These are phyloP conservation scores for Tachysurus fulvidraco DNA, from an alignment of 2,113 vertebrate species.

Conservation along the genomic window DNA sequence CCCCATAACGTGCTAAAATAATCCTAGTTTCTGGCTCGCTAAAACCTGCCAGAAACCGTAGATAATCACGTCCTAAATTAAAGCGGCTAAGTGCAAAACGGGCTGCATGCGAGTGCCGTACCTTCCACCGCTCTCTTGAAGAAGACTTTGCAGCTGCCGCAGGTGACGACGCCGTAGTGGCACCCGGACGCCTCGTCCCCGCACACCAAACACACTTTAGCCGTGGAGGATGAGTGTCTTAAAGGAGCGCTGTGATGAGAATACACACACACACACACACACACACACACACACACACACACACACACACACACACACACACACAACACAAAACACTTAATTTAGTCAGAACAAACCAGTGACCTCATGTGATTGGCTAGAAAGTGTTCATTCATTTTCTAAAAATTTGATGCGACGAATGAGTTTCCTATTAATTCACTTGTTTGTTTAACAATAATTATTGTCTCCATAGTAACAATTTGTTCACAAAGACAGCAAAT, in stretches of 20 bases:
- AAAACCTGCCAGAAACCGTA: neutral
- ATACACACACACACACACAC: conserved; percentile 44
- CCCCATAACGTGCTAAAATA: neutral
- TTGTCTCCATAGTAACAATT: neutral
- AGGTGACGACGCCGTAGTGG: conserved; percentile 97
- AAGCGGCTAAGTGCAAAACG: neutral
- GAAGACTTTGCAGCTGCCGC: conserved; percentile 99
- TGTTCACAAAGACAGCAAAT: too few relatives aligned
- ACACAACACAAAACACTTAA: neutral
- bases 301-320: conserved; percentile 45
- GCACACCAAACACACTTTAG: conserved; percentile 98
- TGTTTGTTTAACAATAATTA: neutral
- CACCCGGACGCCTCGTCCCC: conserved; percentile 97
- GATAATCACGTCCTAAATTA: neutral
- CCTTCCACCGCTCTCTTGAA: conserved; percentile 99
- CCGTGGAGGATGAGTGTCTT: conserved; percentile 92
- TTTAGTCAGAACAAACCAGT: neutral
- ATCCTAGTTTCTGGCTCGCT: neutral
- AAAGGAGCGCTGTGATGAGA: conserved; percentile 83
- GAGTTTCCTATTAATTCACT: too few relatives aligned
- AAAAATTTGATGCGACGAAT: neutral
- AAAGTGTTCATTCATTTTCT: neutral
- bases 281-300: neutral
- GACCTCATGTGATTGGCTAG: neutral
- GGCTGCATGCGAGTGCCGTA: conserved; percentile 57